Percentiles rank a stretch among this genome's conserved stretches.
Evolutionary conservation across 1,140 invertebrate genomes (phyloP).

Genomic region (Steinernema khuongi): DNA sequence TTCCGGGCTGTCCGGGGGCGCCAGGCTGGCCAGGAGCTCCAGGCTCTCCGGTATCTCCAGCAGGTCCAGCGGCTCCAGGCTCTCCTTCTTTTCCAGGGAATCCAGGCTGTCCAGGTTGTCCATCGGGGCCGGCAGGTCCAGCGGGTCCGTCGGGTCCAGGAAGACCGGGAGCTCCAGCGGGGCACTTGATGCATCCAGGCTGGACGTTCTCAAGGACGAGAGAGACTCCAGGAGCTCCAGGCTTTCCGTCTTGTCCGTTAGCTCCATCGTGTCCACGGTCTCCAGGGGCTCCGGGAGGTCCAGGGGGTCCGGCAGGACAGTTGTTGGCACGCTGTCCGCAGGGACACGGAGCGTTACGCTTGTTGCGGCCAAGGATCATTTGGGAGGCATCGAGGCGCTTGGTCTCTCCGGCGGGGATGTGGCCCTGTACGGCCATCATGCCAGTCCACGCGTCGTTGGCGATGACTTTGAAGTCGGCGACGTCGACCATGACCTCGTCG

Average conservation of each 20-base stretch:
- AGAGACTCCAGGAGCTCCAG: slow-evolving; percentile 19
- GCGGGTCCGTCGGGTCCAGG: slow-evolving; percentile 34
- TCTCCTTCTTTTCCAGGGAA: not conserved
- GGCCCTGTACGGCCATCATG: not conserved
- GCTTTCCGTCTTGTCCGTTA: slow-evolving; percentile 6
- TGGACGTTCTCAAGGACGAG: not conserved
- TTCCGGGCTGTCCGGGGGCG: slow-evolving; percentile 20
- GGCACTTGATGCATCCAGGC: slow-evolving; percentile 28
- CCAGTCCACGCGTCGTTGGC: not conserved
- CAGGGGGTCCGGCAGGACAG: slow-evolving; percentile 34
- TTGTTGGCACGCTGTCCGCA: not conserved
- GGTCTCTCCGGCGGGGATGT: not conserved
- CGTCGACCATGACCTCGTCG: slow-evolving; percentile 40
- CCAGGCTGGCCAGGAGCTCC: slow-evolving; percentile 30
- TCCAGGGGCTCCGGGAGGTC: slow-evolving; percentile 33
- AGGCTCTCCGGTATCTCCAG: slow-evolving; percentile 26
- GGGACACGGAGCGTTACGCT: not conserved
- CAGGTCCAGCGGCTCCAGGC: not conserved
- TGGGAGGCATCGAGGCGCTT: not conserved
- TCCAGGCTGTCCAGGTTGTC: slow-evolving; percentile 34
- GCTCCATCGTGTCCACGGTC: slow-evolving; percentile 25
- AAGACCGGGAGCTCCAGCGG: slow-evolving; percentile 29
- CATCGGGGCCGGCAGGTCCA: slow-evolving; percentile 36
- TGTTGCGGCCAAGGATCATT: not conserved
- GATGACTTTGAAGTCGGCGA: slow-evolving; percentile 36